Evolutionary conservation across 2,888 invertebrate species (phyloP), one percentile per base, ranked within the genome.

Genomic region (Myathropa florea): DNA sequence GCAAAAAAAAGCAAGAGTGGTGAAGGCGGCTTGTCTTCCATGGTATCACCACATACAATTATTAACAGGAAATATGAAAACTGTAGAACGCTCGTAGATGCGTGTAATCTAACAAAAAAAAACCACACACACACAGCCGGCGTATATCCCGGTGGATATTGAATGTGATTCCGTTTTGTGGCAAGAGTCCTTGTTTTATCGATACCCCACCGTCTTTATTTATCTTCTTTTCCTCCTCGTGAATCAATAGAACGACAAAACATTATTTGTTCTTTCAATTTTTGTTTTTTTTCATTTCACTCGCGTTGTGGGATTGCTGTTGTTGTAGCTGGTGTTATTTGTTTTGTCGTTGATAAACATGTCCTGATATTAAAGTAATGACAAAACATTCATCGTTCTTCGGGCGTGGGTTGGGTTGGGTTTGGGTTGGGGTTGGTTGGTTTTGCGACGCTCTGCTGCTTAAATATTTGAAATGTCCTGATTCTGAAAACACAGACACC

Each of bases 151-250:
- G 39, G 7, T 33, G 18, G 26, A 28, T 12, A 36, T 46, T 46
- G 46, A 46, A 18, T 46, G 59, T 4, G 12, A 36, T 26, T 39
- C 39, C 18, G 6, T 70, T n/a, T 36, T 36, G 57, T 24, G 36
- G 21, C 21, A 28, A 39, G 60, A 55, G 55, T 71, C 30, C 60
- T 71, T 71, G 71, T 71, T 71, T 71, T 71, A 60, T 71, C 71
- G 71, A 71, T 71, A 71, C 55, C 33, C 46, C 46, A 18, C 46
- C 46, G 46, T 7, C n/a, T 1, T 60, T 71, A 71, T 71, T 71
- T 71, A 60, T 39, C 30, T 71, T 71, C 24, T 36, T 12, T n/a
- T 28, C 14, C 46, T 33, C 53, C 23, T 57, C 65, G 18, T 65
- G 26, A 12, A 55, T 68, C 55, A 68, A 68, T 68, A 60, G 39